Percentiles rank a stretch among this genome's conserved stretches.
Evolutionary conservation across 2,888 invertebrate genomes (phyloP).

Genomic region (Volucella inflata): DNA sequence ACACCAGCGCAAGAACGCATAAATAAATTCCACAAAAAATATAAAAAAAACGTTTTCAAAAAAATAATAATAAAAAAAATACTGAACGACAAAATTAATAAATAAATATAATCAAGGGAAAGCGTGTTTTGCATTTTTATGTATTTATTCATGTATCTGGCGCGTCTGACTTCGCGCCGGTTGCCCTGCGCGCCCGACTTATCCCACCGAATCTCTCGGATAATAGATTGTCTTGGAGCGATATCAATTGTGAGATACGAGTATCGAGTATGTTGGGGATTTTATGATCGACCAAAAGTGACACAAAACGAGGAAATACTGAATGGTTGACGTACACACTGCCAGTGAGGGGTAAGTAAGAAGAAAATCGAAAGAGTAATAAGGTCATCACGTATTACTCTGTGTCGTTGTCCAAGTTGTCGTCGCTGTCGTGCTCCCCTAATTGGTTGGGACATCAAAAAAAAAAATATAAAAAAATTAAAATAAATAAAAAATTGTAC

Average conservation of each 20-base stretch:
- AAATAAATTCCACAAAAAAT: slow-evolving; percentile 41
- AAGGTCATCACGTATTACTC: slow-evolving; percentile 69
- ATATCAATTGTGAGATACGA: slow-evolving; percentile 62
- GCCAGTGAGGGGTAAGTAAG: neutral
- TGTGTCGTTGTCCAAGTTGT: neutral
- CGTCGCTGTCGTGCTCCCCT: slow-evolving; percentile 46
- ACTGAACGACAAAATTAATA: slow-evolving; percentile 74
- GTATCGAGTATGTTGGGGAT: slow-evolving; percentile 43
- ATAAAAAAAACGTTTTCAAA: neutral
- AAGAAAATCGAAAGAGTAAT: slow-evolving; percentile 39
- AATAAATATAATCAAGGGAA: slow-evolving; percentile 76
- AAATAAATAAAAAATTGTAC: slow-evolving; percentile 17
- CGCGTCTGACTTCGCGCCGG: slow-evolving; percentile 21
- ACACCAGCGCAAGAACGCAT: slow-evolving; percentile 39
- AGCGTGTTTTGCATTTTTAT: slow-evolving; percentile 76
- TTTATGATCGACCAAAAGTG: slow-evolving; percentile 54
- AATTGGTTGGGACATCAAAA: slow-evolving; percentile 55
- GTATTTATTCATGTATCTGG: slow-evolving; percentile 71
- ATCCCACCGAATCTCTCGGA: slow-evolving; percentile 11
- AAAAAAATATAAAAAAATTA: slow-evolving; percentile 1
- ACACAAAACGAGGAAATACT: slow-evolving; percentile 9
- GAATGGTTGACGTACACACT: slow-evolving; percentile 25
- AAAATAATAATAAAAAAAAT: slow-evolving; percentile 26
- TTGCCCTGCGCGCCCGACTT: neutral
- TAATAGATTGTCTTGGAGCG: slow-evolving; percentile 59